Conservation (phyloP, 1,140 invertebrate genomes). For the Diorhabda sublineata region DNA sequence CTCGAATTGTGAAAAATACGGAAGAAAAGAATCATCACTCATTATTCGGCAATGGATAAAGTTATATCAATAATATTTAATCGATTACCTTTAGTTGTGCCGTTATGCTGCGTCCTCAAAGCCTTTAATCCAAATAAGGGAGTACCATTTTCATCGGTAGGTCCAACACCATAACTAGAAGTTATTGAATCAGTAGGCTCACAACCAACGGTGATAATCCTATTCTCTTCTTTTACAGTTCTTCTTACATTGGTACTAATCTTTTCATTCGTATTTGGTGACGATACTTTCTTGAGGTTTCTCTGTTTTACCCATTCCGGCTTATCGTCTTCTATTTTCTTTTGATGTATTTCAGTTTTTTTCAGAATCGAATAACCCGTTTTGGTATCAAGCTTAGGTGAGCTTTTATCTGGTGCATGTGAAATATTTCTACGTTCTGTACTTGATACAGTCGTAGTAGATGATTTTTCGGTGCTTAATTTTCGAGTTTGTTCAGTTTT, state of each 20-base stretch:
- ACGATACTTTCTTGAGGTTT: constrained; percentile 37
- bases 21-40: too few relatives aligned
- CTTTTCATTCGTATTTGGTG: constrained; percentile 26
- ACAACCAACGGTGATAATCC: constrained; percentile 32
- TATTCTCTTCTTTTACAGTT: constrained; percentile 28
- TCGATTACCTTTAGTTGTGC: constrained; percentile 51
- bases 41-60: too few relatives aligned
- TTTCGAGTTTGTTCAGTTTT: neutral
- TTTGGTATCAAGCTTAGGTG: constrained; percentile 12
- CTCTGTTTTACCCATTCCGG: constrained; percentile 44
- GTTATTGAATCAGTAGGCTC: constrained; percentile 61
- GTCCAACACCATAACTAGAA: constrained; percentile 76
- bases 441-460: neutral
- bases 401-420: constrained; percentile 5
- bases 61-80: too few relatives aligned
- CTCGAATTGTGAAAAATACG: too few relatives aligned
- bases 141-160: constrained; percentile 71
- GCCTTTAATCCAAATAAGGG: constrained; percentile 72
- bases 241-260: constrained; percentile 21
- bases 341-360: constrained; percentile 29
- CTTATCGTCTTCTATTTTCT: constrained; percentile 34
- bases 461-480: neutral
- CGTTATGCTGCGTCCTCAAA: constrained; percentile 59
- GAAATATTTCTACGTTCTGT: constrained; percentile 10
- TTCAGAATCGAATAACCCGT: constrained; percentile 22